A percentile compares a stretch with the other conserved stretches of the same genome.
phyloP scores from a whole-genome alignment of 1,140 invertebrate species.

The Cyclina sinensis region DNA sequence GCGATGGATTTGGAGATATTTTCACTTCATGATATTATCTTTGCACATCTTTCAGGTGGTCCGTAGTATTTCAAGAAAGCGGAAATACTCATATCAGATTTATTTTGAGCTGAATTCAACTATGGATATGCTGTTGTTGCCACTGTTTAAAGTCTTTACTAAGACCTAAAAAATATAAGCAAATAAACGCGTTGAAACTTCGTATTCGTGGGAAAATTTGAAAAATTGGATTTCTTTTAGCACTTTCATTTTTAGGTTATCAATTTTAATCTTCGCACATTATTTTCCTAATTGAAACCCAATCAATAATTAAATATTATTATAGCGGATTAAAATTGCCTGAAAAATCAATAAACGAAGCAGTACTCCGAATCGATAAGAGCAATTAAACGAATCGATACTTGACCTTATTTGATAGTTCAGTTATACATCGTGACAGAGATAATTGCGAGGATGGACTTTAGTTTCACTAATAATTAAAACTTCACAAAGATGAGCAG shows the following conservation, averaged over 20 bases:
- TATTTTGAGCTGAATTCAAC: no score
- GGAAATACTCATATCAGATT: no score
- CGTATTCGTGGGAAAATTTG: not conserved
- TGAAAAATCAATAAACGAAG: not conserved
- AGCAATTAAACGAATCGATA: not conserved
- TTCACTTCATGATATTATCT: no score
- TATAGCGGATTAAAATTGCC: not conserved
- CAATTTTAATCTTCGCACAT: not conserved
- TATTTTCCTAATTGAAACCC: not conserved
- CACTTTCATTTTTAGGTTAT: not conserved
- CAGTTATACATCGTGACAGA: not conserved
- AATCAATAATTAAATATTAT: not conserved
- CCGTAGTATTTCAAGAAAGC: no score
- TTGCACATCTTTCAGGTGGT: no score
- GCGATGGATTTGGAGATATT: no score
- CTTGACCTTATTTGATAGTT: not conserved
- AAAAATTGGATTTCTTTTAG: not conserved
- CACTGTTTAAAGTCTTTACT: no score
- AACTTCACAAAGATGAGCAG: not conserved
- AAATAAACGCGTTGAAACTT: not conserved
- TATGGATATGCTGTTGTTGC: no score
- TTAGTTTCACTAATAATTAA: not conserved
- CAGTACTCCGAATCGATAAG: not conserved
- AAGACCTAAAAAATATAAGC: no score
- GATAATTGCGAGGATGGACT: not conserved